A percentile compares a stretch with the other conserved stretches of the same genome.
phyloP scores from a whole-genome alignment of 2,888 invertebrate species.

The Leptopilina myrica region DNA sequence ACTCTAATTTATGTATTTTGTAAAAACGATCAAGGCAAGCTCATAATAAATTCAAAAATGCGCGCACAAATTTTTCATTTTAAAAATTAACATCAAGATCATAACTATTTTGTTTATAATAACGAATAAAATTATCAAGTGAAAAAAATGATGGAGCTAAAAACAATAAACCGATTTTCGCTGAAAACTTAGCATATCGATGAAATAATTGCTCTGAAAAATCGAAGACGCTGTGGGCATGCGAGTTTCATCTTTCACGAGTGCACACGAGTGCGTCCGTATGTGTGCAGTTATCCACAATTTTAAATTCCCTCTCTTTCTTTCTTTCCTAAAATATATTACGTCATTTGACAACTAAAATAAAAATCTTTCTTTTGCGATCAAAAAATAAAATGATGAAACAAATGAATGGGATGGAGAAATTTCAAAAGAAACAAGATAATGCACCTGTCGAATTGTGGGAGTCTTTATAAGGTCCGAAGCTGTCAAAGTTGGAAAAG shows the following conservation, averaged over 20 bases:
- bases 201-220: background rate
- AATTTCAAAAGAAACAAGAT: conserved; percentile 55
- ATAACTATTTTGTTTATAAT: no score
- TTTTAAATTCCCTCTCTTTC: background rate
- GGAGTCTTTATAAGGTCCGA: conserved; percentile 64
- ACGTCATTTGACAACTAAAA: conserved; percentile 16
- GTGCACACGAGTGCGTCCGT: background rate
- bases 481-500: conserved; percentile 62
- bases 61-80: no score
- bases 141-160: background rate
- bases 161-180: background rate
- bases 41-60: no score
- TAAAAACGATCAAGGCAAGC: no score
- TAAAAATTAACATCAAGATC: no score
- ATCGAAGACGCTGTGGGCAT: conserved; percentile 9
- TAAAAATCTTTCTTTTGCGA: background rate
- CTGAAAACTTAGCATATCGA: background rate
- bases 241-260: conserved; percentile 1
- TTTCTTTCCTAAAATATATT: background rate
- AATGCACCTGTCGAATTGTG: conserved; percentile 70
- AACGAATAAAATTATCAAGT: background rate
- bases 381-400: conserved; percentile 32
- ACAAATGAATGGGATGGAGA: background rate
- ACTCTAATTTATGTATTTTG: no score
- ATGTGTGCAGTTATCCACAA: background rate